Conservation (phyloP, 2,888 invertebrate genomes). For the Stegana nigrithorax region DNA sequence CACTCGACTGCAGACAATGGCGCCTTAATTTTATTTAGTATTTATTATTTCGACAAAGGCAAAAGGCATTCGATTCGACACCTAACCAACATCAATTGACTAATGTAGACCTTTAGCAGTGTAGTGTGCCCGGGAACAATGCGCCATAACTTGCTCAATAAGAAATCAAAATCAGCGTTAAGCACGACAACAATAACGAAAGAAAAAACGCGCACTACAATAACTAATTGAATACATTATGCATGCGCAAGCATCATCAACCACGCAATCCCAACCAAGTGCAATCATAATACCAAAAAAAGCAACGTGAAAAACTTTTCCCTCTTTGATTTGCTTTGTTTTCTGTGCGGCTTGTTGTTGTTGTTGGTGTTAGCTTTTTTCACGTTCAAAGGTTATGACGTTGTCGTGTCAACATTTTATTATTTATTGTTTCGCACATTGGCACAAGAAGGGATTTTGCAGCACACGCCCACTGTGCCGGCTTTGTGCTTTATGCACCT, state of each 20-base stretch:
- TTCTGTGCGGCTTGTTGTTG: not conserved
- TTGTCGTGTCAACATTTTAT: conserved; percentile 66
- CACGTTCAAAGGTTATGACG: conserved; percentile 68
- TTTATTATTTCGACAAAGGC: conserved; percentile 7
- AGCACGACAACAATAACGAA: no score
- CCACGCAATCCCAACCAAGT: conserved; percentile 16
- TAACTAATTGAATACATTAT: conserved; percentile 33
- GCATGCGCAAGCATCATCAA: conserved; percentile 17
- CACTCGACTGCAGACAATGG: conserved; percentile 8
- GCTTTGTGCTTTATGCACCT: conserved; percentile 8
- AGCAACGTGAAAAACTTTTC: conserved; percentile 6
- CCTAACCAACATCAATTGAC: conserved; percentile 13
- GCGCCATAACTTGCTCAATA: not conserved
- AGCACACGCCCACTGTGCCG: conserved; percentile 28
- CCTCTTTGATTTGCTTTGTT: conserved; percentile 2
- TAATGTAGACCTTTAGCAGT: conserved; percentile 3
- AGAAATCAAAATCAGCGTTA: not conserved
- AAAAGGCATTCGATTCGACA: conserved; percentile 10
- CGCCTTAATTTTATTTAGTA: conserved; percentile 13
- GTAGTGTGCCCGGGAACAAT: not conserved
- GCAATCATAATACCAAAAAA: not conserved
- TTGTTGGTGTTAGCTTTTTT: conserved; percentile 35
- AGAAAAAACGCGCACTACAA: conserved; percentile 13
- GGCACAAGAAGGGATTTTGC: conserved; percentile 55
- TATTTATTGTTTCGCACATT: conserved; percentile 59